phyloP scores from a whole-genome alignment of 2,113 vertebrate genomes.

The Ciconia stormi region DNA sequence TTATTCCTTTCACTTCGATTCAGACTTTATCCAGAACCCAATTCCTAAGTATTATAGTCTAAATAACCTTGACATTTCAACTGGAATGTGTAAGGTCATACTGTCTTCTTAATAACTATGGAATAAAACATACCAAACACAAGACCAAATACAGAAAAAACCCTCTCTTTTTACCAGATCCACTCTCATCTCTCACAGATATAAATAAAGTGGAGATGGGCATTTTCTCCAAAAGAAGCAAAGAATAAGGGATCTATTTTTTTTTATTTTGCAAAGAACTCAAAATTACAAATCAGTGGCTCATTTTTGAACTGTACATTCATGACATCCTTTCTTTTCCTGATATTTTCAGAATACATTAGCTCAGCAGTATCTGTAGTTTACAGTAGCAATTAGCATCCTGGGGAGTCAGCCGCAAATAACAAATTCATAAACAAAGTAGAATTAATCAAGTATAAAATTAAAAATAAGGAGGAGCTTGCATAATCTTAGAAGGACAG shows the following conservation, averaged over 20 bases:
- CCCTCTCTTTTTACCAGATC: not conserved
- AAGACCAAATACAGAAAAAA: not conserved
- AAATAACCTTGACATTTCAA: not conserved
- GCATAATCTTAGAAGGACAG: slow-evolving; percentile 24
- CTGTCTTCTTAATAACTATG: not conserved
- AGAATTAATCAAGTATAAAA: slow-evolving; percentile 67
- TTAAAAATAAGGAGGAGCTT: slow-evolving; percentile 61
- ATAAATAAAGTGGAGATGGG: not conserved
- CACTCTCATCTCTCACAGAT: not conserved
- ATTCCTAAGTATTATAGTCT: not conserved
- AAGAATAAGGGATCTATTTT: not conserved
- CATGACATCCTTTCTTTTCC: not conserved
- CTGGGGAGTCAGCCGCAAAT: slow-evolving; percentile 51
- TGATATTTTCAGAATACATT: slow-evolving; percentile 39
- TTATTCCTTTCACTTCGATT: not conserved
- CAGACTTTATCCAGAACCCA: not conserved
- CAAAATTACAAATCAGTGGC: not conserved
- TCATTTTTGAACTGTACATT: slow-evolving; percentile 1
- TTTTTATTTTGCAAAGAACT: not conserved
- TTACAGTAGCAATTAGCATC: slow-evolving; percentile 71
- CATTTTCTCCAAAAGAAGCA: not conserved
- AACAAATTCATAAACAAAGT: slow-evolving; percentile 65
- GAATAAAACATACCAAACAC: not conserved
- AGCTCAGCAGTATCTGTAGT: slow-evolving; percentile 65
- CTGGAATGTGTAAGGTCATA: not conserved